These are phyloP conservation scores for Nephrotoma guestfalica DNA, from an alignment of 2,888 invertebrate genomes.

Conservation along the genomic window DNA sequence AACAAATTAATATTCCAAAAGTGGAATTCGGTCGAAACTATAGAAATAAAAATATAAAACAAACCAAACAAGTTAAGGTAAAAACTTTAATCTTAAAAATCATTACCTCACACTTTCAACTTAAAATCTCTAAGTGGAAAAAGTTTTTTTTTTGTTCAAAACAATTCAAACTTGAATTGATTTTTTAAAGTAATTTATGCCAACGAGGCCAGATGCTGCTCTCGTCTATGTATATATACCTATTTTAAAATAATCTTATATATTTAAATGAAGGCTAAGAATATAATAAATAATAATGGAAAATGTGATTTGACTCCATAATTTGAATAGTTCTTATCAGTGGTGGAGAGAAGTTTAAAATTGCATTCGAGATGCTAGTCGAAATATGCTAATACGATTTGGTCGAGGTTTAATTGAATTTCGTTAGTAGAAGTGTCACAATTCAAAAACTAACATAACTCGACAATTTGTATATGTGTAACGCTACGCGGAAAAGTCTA, in stretches of 20 bases:
- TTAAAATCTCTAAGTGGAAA: not conserved
- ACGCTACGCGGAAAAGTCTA: no score
- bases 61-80: not conserved
- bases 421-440: no score
- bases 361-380: not conserved
- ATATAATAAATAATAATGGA: not conserved
- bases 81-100: not conserved
- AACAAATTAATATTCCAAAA: not conserved
- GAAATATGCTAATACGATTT: not conserved
- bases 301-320: not conserved
- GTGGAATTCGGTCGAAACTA: not conserved
- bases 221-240: not conserved
- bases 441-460: no score
- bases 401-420: not conserved
- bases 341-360: not conserved
- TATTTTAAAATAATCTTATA: not conserved
- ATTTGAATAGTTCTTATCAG: not conserved
- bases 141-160: not conserved
- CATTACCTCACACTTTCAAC: not conserved
- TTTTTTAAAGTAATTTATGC: not conserved
- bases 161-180: not conserved
- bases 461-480: no score
- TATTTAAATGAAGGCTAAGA: not conserved
- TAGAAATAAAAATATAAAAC: not conserved
- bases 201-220: not conserved